phyloP scores from a whole-genome alignment of 37 sponge, comb jelly and placozoan genomes.

The Haliclona indistincta region DNA sequence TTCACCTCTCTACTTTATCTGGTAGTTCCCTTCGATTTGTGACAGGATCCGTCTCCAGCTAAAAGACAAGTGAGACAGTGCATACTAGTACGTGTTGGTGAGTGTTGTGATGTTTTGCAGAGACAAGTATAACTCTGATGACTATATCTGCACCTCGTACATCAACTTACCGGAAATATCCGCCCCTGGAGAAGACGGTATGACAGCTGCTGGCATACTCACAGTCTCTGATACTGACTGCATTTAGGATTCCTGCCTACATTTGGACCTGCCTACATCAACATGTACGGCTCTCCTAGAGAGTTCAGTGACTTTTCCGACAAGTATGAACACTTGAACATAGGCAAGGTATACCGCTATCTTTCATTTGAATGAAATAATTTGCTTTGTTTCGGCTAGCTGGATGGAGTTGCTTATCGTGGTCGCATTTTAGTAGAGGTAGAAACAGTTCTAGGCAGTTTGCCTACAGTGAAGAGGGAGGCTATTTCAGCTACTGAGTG shows the following conservation, averaged over 20 bases:
- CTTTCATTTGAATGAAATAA: background rate
- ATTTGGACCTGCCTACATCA: conserved; percentile 79
- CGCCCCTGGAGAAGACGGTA: conserved; percentile 28
- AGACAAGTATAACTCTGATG: conserved; percentile 7
- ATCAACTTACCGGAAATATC: conserved; percentile 47
- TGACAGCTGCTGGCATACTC: background rate
- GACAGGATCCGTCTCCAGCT: conserved; percentile 42
- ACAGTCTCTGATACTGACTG: background rate
- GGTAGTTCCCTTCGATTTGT: conserved; percentile 48
- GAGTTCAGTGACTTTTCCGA: conserved; percentile 59
- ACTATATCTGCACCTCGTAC: conserved; percentile 48
- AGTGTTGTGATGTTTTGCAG: background rate
- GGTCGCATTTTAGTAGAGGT: background rate
- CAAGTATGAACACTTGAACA: conserved; percentile 78
- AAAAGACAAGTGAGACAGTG: conserved; percentile 36
- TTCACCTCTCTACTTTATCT: too few species aligned
- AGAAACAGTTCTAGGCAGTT: background rate
- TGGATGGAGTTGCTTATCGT: background rate
- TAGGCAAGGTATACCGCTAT: conserved; percentile 24
- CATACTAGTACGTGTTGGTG: background rate
- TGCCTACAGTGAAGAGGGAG: background rate
- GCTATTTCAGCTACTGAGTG: background rate
- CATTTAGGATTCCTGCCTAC: conserved; percentile 71
- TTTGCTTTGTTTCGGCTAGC: background rate
- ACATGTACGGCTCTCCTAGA: conserved; percentile 83